Percentiles rank a stretch among this genome's conserved stretches.
phyloP scores from a whole-genome alignment of 2,888 invertebrate species.

The Volucella zonaria region DNA sequence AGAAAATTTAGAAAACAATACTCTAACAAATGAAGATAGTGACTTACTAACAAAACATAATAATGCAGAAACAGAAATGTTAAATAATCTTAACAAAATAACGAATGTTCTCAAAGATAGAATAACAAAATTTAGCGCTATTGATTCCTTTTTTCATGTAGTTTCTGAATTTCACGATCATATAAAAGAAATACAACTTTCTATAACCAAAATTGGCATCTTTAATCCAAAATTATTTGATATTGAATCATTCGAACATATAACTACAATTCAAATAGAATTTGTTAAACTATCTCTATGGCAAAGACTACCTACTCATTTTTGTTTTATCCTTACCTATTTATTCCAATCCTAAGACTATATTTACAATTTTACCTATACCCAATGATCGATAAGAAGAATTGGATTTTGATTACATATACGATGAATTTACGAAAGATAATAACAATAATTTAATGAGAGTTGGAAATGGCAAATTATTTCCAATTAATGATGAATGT shows the following conservation, averaged over 20 bases:
- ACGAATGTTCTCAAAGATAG: too few relatives aligned
- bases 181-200: constrained; percentile 1
- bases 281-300: constrained; percentile 10
- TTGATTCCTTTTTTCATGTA: too few relatives aligned
- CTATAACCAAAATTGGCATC: too few relatives aligned
- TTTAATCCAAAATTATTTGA: constrained; percentile 11
- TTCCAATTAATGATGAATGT: background rate
- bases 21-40: background rate
- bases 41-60: constrained; percentile 4
- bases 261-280: background rate
- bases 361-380: constrained; percentile 5
- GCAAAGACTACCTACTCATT: background rate
- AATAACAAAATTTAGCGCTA: too few relatives aligned
- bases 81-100: too few relatives aligned
- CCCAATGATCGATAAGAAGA: constrained; percentile 16
- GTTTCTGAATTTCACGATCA: background rate
- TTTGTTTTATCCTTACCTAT: constrained; percentile 12
- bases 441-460: background rate
- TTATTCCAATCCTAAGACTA: background rate
- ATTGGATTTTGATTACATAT: constrained; percentile 21
- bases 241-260: too few relatives aligned
- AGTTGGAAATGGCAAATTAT: background rate
- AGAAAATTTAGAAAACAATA: constrained; percentile 1
- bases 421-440: constrained; percentile 10
- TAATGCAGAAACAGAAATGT: background rate